These are phyloP conservation scores for Chrysolina oricalcia DNA, from an alignment of 2,888 invertebrate species.

Conservation along the genomic window DNA sequence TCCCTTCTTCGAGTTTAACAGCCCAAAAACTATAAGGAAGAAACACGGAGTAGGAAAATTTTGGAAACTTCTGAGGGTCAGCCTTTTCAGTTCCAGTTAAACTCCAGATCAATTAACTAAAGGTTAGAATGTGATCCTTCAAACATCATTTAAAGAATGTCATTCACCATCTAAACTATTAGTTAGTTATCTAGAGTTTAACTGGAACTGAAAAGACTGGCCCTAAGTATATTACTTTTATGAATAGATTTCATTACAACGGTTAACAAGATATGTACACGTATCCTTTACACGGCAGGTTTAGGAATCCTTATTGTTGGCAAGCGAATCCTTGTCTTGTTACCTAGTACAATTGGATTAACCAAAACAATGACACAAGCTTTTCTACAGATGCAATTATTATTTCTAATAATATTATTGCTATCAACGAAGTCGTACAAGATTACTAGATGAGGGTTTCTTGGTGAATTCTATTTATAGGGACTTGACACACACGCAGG, in stretches of 20 bases:
- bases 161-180: too few species aligned
- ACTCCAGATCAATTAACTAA: too few species aligned
- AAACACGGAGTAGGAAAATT: too few species aligned
- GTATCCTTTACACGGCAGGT: conserved; percentile 18
- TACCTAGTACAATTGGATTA: conserved; percentile 26
- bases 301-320: conserved; percentile 17
- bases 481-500: background rate
- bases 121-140: too few species aligned
- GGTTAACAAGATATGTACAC: conserved; percentile 3
- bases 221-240: too few species aligned
- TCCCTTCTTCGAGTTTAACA: too few species aligned
- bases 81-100: too few species aligned
- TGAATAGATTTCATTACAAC: background rate
- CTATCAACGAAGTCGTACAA: conserved; percentile 29
- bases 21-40: too few species aligned
- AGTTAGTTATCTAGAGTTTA: too few species aligned
- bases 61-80: too few species aligned
- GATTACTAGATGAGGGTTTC: background rate
- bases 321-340: conserved; percentile 14
- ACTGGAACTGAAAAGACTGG: too few species aligned
- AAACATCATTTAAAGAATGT: too few species aligned
- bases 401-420: conserved; percentile 28
- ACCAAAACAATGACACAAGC: background rate
- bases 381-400: conserved; percentile 19
- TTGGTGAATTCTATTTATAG: background rate